Evolutionary conservation across 2,888 invertebrate genomes (phyloP), one percentile per base, ranked within the genome.

Genomic region (Phyto melanocephala): DNA sequence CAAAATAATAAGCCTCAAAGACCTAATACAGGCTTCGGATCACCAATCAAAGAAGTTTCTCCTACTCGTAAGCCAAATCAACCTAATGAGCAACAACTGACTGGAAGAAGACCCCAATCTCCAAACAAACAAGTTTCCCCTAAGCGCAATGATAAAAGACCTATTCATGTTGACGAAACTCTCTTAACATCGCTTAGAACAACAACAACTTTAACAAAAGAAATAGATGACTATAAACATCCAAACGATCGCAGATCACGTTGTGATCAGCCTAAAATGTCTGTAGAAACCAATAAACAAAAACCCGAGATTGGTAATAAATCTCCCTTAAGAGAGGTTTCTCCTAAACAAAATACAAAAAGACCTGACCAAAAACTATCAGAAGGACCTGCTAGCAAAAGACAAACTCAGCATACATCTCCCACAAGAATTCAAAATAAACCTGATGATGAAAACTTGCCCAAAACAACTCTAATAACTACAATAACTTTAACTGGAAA

Each of bases 311-410:
- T 40, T 2, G 63, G 35, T 7, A 45, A 20, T 2, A 52, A 28
- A 45, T 78, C 70, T 24, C 52, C 52, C 13, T 47, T 17, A 8
- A 54, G 37, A 56, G 47, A 56, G 7, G 11, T 47, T n/a, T 40
- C 62, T 42, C 24, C 45, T 28, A 45, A 6, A 5, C 7, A 8
- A 28, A 35, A 17, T 47, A 24, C 17, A 20, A 22, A 50, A 20
- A 33, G 5, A 13, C 35, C 47, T 13, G 13, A 8, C 1, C 22
- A 28, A 24, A 24, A 13, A 20, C 6, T 13, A 6, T 24, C 22
- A 1, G 24, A 65, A 50, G 35, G 50, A 50, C 52, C 52, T n/a
- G 47, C 2, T 6, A 13, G 17, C 11, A 24, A 47, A n/a, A 58
- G 56, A 35, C 47, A 3, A 3, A 28, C 28, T 28, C 28, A 28